Evolutionary conservation across 2,888 invertebrate species (phyloP).

Genomic region (Strigamia crassipes): DNA sequence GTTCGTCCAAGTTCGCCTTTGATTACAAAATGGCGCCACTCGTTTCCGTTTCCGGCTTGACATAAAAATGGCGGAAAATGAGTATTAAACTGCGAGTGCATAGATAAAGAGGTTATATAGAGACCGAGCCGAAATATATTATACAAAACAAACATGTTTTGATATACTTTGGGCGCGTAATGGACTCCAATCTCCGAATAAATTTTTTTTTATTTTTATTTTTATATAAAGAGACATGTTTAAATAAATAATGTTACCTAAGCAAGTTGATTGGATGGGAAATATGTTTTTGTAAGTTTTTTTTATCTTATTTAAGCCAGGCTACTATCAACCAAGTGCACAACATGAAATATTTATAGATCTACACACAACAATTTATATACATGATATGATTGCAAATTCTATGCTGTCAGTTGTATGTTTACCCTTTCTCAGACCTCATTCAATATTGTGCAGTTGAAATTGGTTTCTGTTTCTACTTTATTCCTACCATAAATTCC

Average conservation of each 20-base stretch:
- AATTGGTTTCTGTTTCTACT: not conserved
- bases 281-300: too few species aligned
- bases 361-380: not conserved
- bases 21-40: too few species aligned
- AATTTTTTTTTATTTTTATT: not conserved
- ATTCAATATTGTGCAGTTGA: not conserved
- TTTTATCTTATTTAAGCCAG: too few species aligned
- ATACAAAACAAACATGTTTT: not conserved
- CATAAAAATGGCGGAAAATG: not conserved
- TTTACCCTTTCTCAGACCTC: not conserved
- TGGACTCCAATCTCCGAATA: not conserved
- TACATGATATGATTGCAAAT: constrained; percentile 2
- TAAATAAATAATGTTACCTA: not conserved
- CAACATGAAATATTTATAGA: constrained; percentile 11
- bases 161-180: not conserved
- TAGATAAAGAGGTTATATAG: not conserved
- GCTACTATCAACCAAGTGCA: not conserved
- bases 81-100: not conserved
- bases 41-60: not conserved
- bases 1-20: not conserved
- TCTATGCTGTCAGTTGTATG: not conserved
- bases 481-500: not conserved
- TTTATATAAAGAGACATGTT: not conserved
- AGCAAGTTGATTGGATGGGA: too few species aligned
- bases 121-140: too few species aligned